Percentiles rank a stretch among this genome's conserved stretches.
These are phyloP conservation scores for Polyergus mexicanus DNA, from an alignment of 1,140 invertebrate species.

Conservation along the genomic window DNA sequence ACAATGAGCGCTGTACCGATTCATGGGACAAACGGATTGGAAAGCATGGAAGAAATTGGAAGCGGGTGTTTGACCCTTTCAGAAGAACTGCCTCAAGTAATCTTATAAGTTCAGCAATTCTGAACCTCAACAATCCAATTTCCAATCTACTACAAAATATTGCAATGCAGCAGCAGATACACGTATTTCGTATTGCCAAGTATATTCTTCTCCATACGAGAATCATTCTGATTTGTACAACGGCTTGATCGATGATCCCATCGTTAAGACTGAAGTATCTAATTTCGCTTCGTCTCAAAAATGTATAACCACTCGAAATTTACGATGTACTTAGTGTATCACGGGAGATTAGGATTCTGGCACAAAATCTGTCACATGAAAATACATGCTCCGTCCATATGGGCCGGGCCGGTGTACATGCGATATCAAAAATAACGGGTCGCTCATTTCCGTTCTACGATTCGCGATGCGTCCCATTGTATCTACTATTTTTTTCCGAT, in stretches of 20 bases:
- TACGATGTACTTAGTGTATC: conserved; percentile 70
- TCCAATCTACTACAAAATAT: conserved; percentile 71
- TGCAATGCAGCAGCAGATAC: conserved; percentile 67
- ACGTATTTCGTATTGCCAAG: conserved; percentile 65
- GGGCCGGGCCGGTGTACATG: conserved; percentile 65
- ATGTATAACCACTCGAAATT: conserved; percentile 43
- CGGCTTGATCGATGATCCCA: conserved; percentile 71
- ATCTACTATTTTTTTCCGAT: conserved; percentile 65
- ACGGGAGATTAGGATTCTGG: conserved; percentile 33
- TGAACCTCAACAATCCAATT: conserved; percentile 55
- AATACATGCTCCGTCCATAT: conserved; percentile 65
- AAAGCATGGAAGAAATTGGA: conserved; percentile 68
- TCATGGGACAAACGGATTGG: conserved; percentile 76
- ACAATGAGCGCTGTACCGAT: conserved; percentile 75
- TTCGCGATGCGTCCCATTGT: conserved; percentile 37
- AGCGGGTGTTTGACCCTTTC: conserved; percentile 63
- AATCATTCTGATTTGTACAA: conserved; percentile 74
- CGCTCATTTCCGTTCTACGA: conserved; percentile 58
- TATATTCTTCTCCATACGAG: conserved; percentile 70
- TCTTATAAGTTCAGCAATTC: conserved; percentile 66
- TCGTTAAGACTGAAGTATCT: conserved; percentile 78
- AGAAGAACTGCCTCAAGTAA: conserved; percentile 70
- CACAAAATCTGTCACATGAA: conserved; percentile 46
- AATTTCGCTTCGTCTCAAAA: conserved; percentile 67
- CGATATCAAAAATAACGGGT: conserved; percentile 53